phyloP scores from a whole-genome alignment of 2,797 vertebrate species.

The Podarcis siculus region DNA sequence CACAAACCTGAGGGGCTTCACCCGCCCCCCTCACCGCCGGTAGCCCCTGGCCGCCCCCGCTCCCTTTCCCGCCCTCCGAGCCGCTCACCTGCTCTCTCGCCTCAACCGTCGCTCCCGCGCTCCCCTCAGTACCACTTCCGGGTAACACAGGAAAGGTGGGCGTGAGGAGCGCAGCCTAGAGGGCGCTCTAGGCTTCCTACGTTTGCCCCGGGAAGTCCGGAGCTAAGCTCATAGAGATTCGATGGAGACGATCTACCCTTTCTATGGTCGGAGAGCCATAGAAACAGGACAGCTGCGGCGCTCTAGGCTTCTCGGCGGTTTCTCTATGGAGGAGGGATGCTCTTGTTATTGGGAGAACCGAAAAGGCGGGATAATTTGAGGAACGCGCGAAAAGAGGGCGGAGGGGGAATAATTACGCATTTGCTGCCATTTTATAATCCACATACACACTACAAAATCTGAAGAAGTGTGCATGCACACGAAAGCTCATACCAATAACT shows the following conservation, averaged over 20 bases:
- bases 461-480: too few relatives aligned
- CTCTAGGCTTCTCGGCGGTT: background rate
- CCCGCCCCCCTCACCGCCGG: background rate
- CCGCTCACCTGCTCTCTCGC: background rate
- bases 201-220: background rate
- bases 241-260: background rate
- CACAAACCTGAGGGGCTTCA: background rate
- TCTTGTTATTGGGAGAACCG: too few relatives aligned
- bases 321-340: background rate
- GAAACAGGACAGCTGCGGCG: rapidly evolving
- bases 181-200: background rate
- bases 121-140: background rate
- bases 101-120: slow-evolving; percentile 30
- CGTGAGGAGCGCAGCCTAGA: background rate
- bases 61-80: background rate
- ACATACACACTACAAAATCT: too few relatives aligned
- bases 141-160: background rate
- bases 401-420: too few relatives aligned
- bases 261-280: background rate
- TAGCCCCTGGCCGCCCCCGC: too few relatives aligned
- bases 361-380: too few relatives aligned
- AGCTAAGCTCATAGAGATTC: too few relatives aligned
- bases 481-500: too few relatives aligned
- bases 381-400: too few relatives aligned
- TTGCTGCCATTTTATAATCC: too few relatives aligned